phyloP scores from a whole-genome alignment of 1,140 invertebrate genomes.

The Riptortus pedestris region DNA sequence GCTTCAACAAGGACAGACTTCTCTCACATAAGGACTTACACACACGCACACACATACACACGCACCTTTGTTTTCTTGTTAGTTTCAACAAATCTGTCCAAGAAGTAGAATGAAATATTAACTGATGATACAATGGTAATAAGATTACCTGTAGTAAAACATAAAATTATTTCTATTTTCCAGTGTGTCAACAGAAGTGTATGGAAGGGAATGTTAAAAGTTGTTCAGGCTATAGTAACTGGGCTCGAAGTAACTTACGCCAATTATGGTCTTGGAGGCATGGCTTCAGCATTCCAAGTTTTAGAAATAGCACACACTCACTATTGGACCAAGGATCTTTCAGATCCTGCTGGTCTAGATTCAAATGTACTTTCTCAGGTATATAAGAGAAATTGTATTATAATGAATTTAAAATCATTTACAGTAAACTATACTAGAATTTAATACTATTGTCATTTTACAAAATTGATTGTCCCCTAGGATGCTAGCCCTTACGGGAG shows the following conservation, averaged over 20 bases:
- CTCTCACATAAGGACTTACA: no score
- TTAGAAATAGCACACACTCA: conserved; percentile 98
- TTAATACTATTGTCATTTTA: not conserved
- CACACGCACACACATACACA: no score
- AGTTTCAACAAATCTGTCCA: no score
- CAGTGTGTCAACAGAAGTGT: conserved; percentile 78
- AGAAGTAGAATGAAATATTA: no score
- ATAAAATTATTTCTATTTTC: conserved; percentile 29
- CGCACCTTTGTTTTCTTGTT: no score
- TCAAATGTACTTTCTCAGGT: conserved; percentile 45
- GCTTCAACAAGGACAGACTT: no score
- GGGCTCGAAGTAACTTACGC: conserved; percentile 86
- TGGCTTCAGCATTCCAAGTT: conserved; percentile 92
- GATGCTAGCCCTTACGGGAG: conserved; percentile 64
- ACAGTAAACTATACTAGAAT: not conserved
- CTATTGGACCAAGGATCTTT: conserved; percentile 85
- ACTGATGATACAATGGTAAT: no score
- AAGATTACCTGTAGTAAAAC: no score
- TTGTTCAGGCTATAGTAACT: conserved; percentile 74
- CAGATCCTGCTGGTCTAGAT: conserved; percentile 43
- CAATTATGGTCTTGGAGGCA: conserved; percentile 90
- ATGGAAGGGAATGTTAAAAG: conserved; percentile 94
- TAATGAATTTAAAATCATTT: not conserved
- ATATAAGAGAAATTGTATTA: conserved; percentile 7
- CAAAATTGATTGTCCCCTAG: no score